Percentiles rank a stretch among this genome's conserved stretches.
These are phyloP conservation scores for Cotesia chilonis DNA, from an alignment of 1,140 invertebrate species.

Conservation along the genomic window DNA sequence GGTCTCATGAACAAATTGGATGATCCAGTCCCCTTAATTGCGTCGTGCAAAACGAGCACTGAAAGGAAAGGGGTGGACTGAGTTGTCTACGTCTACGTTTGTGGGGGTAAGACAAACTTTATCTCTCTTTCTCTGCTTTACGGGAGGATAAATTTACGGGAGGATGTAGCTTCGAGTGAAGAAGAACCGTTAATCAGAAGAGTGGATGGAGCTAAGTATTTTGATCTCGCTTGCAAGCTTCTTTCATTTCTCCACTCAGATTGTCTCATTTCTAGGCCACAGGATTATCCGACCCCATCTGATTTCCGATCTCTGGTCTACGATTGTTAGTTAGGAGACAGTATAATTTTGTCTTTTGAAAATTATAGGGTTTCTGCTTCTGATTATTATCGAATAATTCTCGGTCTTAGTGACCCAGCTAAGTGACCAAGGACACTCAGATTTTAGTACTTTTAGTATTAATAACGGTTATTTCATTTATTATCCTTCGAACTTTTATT, in stretches of 20 bases:
- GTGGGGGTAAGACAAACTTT: too few species aligned
- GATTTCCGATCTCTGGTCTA: constrained; percentile 11
- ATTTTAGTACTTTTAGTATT: constrained; percentile 1
- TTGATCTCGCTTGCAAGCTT: constrained; percentile 17
- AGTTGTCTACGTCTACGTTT: too few species aligned
- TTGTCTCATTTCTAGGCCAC: constrained; percentile 27
- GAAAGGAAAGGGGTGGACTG: background rate
- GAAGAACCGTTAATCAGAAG: background rate
- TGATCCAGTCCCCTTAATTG: constrained; percentile 39
- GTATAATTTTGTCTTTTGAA: constrained; percentile 22
- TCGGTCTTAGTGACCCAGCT: too few species aligned
- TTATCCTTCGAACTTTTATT: background rate
- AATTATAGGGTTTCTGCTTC: background rate
- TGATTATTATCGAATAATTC: constrained; percentile 10
- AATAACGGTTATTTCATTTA: background rate
- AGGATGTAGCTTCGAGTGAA: background rate
- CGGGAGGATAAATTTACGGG: too few species aligned
- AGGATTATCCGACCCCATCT: constrained; percentile 23
- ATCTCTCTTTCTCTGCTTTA: too few species aligned
- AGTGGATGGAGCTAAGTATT: constrained; percentile 5
- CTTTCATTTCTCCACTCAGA: background rate
- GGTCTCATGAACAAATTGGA: constrained; percentile 39
- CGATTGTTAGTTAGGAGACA: constrained; percentile 1
- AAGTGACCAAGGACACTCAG: background rate
- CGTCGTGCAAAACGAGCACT: constrained; percentile 30